Evolutionary conservation across 1,140 invertebrate species (phyloP), one percentile per base, ranked within the genome.

Genomic region (Rhizoglyphus robini): DNA sequence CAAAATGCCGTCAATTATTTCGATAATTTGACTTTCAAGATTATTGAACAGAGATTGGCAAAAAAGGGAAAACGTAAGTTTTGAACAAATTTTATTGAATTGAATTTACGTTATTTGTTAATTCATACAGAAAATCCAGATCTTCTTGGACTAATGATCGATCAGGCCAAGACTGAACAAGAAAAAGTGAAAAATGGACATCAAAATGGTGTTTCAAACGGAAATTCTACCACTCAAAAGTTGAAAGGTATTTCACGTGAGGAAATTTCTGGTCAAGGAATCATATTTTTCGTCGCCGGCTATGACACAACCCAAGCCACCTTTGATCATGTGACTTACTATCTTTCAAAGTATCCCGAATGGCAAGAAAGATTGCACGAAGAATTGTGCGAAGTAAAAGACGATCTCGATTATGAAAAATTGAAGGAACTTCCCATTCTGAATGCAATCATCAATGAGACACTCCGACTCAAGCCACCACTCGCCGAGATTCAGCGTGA

Each of bases 271-370:
- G 80, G 81, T 0, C 83, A 86, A 68, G 79, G 81, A 0, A 74
- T 82, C 1, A 38, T 84, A 11, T 87, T 87, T 69, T 84, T 86
- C 68, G 74, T 79, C 2, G 85, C 81, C 64, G 84, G 83, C 1
- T 85, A 81, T 68, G 83, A 84, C 72, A 84, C 83, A 0, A 79
- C 81, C 0, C 74, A 80, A 0, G 79, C 78, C 0, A 75, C 79
- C 1, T 72, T 84, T 30, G 72, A 78, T 0, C 82, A 82, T 66
- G 72, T 79, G 0, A 72, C 78, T 1, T 81, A 81, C 51, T 74
- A 81, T 61, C 69, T 86, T 23, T 81, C 84, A 3, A 70, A 75
- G 27, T 72, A 85, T 65, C 79, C 75, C 0, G 73, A 79, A 0
- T 70, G 83, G 15, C 84, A 84, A 68, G 69, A 80, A 20, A 80